phyloP scores from a whole-genome alignment of 2,797 vertebrate species.

The Pampus argenteus region DNA sequence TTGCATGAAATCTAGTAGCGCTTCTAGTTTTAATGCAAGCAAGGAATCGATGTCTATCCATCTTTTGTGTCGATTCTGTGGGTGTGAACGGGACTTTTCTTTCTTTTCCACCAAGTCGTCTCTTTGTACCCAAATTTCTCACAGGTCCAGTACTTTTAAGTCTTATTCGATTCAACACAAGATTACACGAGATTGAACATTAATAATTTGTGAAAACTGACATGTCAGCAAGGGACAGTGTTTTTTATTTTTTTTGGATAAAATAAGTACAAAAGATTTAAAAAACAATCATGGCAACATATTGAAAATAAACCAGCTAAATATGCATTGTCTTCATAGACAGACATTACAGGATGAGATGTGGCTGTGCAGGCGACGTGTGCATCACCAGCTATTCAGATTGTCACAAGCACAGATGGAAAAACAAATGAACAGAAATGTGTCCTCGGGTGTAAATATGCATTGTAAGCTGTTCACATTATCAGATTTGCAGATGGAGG shows the following conservation, averaged over 20 bases:
- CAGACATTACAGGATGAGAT: conserved; percentile 18
- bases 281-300: conserved; percentile 1
- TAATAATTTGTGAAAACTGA: no score
- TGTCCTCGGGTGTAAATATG: conserved; percentile 57
- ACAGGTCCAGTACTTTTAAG: background rate
- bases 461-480: conserved; percentile 60
- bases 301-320: conserved; percentile 12
- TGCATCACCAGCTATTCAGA: conserved; percentile 39
- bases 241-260: background rate
- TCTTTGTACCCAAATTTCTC: background rate
- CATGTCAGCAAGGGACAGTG: background rate
- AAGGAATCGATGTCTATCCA: no score
- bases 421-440: conserved; percentile 63
- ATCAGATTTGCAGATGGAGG: conserved; percentile 65
- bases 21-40: no score
- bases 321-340: conserved; percentile 24
- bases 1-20: no score
- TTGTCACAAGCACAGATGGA: conserved; percentile 62
- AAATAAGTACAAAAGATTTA: background rate
- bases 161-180: background rate
- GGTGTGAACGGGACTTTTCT: background rate
- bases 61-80: background rate
- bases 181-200: background rate
- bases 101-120: no score
- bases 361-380: conserved; percentile 17